phyloP scores from a whole-genome alignment of 2,888 invertebrate genomes.

The Drosophila fungiperda region DNA sequence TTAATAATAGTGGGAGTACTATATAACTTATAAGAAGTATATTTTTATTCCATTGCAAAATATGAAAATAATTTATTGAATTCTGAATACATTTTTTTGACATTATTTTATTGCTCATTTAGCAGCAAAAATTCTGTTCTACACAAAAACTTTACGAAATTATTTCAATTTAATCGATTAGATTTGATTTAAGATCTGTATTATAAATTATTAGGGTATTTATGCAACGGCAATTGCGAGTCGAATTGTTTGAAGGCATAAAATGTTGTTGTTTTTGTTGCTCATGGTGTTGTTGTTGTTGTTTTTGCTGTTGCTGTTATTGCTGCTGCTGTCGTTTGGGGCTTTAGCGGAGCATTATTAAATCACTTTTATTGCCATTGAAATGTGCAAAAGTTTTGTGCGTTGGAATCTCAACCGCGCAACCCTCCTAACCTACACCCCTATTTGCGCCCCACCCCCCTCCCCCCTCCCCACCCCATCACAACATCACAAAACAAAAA shows the following conservation, averaged over 20 bases:
- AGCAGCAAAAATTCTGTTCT: neutral
- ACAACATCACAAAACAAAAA: too few relatives aligned
- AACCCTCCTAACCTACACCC: neutral
- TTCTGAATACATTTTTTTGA: neutral
- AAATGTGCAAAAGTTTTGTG: constrained; percentile 72
- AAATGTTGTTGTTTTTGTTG: constrained; percentile 13
- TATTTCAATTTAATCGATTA: neutral
- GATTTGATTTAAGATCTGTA: neutral
- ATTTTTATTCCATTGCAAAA: neutral
- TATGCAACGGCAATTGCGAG: neutral
- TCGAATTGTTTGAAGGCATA: constrained; percentile 5
- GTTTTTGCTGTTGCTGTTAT: constrained; percentile 19
- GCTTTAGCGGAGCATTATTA: constrained; percentile 67
- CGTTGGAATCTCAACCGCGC: neutral
- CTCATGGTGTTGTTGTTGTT: constrained; percentile 31
- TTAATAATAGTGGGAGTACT: neutral
- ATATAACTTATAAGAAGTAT: neutral
- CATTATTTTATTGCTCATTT: neutral
- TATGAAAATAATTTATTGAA: neutral
- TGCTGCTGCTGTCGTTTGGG: constrained; percentile 51
- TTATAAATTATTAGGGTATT: constrained; percentile 9
- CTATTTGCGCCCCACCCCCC: neutral
- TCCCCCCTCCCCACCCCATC: neutral
- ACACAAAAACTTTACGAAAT: neutral
- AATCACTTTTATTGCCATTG: constrained; percentile 80